Evolutionary conservation across 2,797 vertebrate genomes (phyloP).

Genomic region (Jordanella pulchra): DNA sequence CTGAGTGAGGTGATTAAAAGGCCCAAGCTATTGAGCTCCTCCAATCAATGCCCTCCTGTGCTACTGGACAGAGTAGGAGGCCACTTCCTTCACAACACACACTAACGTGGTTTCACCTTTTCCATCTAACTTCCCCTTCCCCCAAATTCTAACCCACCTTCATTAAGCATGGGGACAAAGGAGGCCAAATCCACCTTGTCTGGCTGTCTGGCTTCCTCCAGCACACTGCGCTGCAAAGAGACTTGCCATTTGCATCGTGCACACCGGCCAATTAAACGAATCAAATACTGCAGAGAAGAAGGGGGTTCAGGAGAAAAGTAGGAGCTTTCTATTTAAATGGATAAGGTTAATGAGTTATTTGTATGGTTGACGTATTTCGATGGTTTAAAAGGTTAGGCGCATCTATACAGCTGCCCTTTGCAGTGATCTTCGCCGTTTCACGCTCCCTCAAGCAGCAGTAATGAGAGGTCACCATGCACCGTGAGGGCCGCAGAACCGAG

Average conservation of each 20-base stretch:
- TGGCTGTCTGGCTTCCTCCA: constrained; percentile 30
- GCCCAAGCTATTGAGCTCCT: constrained; percentile 75
- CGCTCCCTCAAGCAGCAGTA: constrained; percentile 80
- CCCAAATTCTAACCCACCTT: constrained; percentile 46
- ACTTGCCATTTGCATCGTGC: constrained; percentile 71
- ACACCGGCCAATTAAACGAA: constrained; percentile 79
- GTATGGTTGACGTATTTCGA: constrained; percentile 82
- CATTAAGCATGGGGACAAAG: constrained; percentile 50
- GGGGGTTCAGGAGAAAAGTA: constrained; percentile 50
- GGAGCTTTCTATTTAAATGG: constrained; percentile 81
- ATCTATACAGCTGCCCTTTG: constrained; percentile 82
- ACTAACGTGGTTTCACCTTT: constrained; percentile 54
- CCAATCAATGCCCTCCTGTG: constrained; percentile 77
- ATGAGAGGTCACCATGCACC: constrained; percentile 78
- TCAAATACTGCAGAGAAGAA: constrained; percentile 58
- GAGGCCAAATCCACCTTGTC: constrained; percentile 44
- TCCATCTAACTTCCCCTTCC: constrained; percentile 5
- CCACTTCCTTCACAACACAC: constrained; percentile 68
- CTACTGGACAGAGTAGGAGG: constrained; percentile 67
- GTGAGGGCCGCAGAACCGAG: constrained; percentile 59
- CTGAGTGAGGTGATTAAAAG: constrained; percentile 81
- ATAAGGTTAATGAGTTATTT: constrained; percentile 90
- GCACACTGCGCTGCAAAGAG: constrained; percentile 52
- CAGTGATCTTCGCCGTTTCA: constrained; percentile 76
- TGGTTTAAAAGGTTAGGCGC: constrained; percentile 82